Evolutionary conservation across 2,888 invertebrate genomes (phyloP).

Genomic region (Rotaria macrura): DNA sequence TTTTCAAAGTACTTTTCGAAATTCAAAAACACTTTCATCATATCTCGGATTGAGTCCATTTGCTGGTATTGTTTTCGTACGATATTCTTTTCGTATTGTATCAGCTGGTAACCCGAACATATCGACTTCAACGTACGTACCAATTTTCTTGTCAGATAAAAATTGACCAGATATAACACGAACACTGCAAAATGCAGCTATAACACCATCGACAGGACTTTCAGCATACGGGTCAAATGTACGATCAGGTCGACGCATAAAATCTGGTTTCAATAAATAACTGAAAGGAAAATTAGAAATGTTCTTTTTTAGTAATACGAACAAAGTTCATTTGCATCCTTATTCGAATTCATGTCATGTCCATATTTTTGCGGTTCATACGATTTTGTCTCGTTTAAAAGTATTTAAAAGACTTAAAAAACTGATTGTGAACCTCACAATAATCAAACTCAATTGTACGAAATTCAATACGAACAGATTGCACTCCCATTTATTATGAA

Average conservation of each 20-base stretch:
- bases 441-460: too few relatives aligned
- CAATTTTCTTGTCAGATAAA: constrained; percentile 92
- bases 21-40: constrained; percentile 93
- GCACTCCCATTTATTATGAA: too few relatives aligned
- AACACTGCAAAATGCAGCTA: constrained; percentile 92
- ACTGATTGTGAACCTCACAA: too few relatives aligned
- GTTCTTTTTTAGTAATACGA: too few relatives aligned
- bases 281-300: neutral
- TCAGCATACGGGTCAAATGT: constrained; percentile 98
- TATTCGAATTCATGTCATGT: too few relatives aligned
- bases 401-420: too few relatives aligned
- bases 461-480: too few relatives aligned
- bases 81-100: constrained; percentile 92
- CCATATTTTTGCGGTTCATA: too few relatives aligned
- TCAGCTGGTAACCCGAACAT: constrained; percentile 93
- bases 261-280: constrained; percentile 93
- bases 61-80: constrained; percentile 79
- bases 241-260: constrained; percentile 89
- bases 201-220: constrained; percentile 96
- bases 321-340: too few relatives aligned
- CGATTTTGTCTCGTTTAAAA: too few relatives aligned
- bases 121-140: constrained; percentile 97
- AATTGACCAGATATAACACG: constrained; percentile 97
- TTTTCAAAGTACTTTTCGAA: constrained; percentile 64
- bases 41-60: constrained; percentile 98